Percentiles rank a stretch among this genome's conserved stretches.
Conservation (phyloP, 1,140 invertebrate genomes). For the Scaptomyza hsui region DNA sequence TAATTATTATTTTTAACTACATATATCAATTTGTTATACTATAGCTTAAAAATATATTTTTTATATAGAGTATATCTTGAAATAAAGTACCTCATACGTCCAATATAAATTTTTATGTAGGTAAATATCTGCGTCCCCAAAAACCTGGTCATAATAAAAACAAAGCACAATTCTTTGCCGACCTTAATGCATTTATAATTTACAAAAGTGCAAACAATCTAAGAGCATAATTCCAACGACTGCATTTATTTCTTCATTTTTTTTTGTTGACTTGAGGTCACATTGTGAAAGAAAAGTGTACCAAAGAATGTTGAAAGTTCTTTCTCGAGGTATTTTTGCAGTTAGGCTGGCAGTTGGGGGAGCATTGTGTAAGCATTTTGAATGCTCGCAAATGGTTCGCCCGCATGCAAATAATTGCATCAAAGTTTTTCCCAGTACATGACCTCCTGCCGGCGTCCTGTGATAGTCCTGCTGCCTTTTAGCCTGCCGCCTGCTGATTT, state of each 20-base stretch:
- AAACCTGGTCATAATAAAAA: no score
- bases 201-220: no score
- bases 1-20: no score
- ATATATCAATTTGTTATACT: no score
- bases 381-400: conserved; percentile 4
- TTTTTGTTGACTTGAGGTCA: neutral
- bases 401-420: conserved; percentile 51
- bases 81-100: no score
- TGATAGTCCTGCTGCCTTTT: neutral
- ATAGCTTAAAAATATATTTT: no score
- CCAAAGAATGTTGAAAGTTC: neutral
- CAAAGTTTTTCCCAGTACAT: conserved; percentile 1
- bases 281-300: neutral
- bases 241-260: neutral
- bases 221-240: neutral
- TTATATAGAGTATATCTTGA: no score
- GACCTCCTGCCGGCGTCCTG: conserved; percentile 1
- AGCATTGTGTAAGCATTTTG: conserved; percentile 10
- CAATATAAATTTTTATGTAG: no score
- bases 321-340: neutral
- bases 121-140: no score
- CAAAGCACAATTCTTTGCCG: no score
- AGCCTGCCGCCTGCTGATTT: conserved; percentile 22
- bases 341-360: neutral
- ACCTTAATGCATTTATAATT: no score